phyloP scores from a whole-genome alignment of 2,797 vertebrate species.

The Rhyacichthys aspro region DNA sequence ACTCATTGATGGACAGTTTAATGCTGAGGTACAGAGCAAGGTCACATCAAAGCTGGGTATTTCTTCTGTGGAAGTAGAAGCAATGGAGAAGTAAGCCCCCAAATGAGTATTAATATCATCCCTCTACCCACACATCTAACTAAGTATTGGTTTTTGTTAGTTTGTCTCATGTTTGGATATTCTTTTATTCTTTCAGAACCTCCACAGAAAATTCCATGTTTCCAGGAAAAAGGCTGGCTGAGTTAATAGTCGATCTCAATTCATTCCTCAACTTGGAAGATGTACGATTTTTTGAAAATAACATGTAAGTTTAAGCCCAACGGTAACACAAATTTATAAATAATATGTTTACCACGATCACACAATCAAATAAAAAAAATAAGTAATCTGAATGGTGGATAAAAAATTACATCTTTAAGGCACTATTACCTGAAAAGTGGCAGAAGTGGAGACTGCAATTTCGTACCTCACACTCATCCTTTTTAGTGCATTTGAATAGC shows the following conservation, averaged over 20 bases:
- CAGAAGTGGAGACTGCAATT: too few relatives aligned
- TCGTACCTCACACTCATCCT: too few relatives aligned
- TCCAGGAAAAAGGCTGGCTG: slow-evolving; percentile 75
- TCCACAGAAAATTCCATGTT: slow-evolving; percentile 49
- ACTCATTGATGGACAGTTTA: slow-evolving; percentile 81
- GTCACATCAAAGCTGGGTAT: slow-evolving; percentile 56
- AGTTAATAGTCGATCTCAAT: slow-evolving; percentile 73
- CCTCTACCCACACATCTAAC: neutral
- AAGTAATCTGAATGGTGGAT: too few relatives aligned
- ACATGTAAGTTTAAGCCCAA: slow-evolving; percentile 80
- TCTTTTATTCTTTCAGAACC: slow-evolving; percentile 35
- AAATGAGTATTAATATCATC: too few relatives aligned
- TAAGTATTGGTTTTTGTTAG: neutral
- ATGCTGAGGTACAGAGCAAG: slow-evolving; percentile 50
- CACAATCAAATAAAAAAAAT: too few relatives aligned
- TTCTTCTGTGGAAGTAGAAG: slow-evolving; percentile 72
- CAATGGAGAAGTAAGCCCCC: slow-evolving; percentile 64
- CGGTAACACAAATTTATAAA: too few relatives aligned
- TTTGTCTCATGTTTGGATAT: neutral
- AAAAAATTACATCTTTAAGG: too few relatives aligned
- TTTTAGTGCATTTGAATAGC: too few relatives aligned
- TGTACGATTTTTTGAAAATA: slow-evolving; percentile 71
- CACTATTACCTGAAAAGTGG: too few relatives aligned
- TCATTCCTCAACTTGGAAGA: slow-evolving; percentile 73
- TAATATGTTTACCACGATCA: too few relatives aligned